Percentiles rank a stretch among this genome's conserved stretches.
These are phyloP conservation scores for Ephestia elutella DNA, from an alignment of 1,140 invertebrate genomes.

Conservation along the genomic window DNA sequence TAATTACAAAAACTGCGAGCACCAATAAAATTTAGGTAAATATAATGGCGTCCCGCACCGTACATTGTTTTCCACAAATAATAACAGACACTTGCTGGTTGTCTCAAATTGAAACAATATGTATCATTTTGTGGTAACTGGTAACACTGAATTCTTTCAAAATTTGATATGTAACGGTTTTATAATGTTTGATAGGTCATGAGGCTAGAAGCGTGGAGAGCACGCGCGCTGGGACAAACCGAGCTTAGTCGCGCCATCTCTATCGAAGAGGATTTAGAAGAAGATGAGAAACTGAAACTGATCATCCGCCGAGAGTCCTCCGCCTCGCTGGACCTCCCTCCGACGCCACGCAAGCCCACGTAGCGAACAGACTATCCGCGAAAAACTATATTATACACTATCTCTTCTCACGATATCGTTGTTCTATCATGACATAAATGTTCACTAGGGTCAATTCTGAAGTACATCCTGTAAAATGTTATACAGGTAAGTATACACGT, in stretches of 20 bases:
- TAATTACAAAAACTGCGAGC: no score
- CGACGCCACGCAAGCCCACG: slow-evolving; percentile 31
- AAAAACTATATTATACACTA: neutral
- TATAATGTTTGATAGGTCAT: slow-evolving; percentile 69
- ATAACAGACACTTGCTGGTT: no score
- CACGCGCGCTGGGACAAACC: slow-evolving; percentile 47
- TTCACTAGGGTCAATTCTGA: slow-evolving; percentile 1
- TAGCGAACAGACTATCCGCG: slow-evolving; percentile 26
- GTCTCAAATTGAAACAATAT: no score
- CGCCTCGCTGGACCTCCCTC: slow-evolving; percentile 38
- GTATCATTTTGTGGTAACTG: no score
- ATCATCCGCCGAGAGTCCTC: slow-evolving; percentile 53
- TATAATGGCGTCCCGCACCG: no score
- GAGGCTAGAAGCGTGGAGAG: slow-evolving; percentile 78
- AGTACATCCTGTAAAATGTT: slow-evolving; percentile 5
- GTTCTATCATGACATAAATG: slow-evolving; percentile 6
- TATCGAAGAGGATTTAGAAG: slow-evolving; percentile 55
- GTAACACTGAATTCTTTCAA: neutral
- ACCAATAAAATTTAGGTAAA: no score
- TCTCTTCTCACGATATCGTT: neutral
- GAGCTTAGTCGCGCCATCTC: slow-evolving; percentile 43
- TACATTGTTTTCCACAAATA: no score
- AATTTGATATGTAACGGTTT: neutral
- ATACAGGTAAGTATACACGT: slow-evolving; percentile 5
- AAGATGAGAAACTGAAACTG: slow-evolving; percentile 56